Evolutionary conservation across 2,797 vertebrate species (phyloP).

Genomic region (Coluber constrictor): DNA sequence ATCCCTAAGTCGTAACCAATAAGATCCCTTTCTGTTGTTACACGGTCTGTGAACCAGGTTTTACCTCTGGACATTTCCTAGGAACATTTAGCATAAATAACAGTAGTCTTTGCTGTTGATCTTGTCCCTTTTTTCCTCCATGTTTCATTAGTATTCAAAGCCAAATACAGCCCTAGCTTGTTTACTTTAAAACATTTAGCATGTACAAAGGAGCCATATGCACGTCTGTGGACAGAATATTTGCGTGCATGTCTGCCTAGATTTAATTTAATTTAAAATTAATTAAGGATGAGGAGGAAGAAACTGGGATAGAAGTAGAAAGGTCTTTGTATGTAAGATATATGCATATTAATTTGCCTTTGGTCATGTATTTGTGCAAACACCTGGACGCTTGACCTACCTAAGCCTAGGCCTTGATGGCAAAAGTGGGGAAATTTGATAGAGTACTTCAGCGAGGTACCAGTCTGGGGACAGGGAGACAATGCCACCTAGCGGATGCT

Average conservation of each 20-base stretch:
- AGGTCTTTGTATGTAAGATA: background rate
- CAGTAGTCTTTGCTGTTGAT: background rate
- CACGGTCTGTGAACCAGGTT: background rate
- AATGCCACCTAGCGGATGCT: constrained; percentile 19
- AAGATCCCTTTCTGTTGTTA: background rate
- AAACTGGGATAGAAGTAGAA: constrained; percentile 18
- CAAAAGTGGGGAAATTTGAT: background rate
- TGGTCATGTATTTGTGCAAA: background rate
- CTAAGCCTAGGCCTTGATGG: background rate
- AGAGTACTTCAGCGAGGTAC: background rate
- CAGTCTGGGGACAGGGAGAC: background rate
- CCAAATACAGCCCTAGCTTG: background rate
- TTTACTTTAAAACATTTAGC: background rate
- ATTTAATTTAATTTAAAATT: background rate
- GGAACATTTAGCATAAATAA: background rate
- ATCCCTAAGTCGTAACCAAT: background rate
- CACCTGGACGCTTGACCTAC: background rate
- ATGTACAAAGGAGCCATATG: background rate
- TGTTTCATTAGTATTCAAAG: background rate
- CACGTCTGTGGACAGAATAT: background rate
- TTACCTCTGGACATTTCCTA: background rate
- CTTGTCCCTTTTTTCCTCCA: background rate
- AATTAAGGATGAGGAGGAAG: background rate
- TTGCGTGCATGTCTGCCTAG: too few species aligned
- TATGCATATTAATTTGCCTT: background rate